Evolutionary conservation across 2,797 vertebrate genomes (phyloP), one percentile per base, ranked within the genome.

Genomic region (Sebastes flavidus): DNA sequence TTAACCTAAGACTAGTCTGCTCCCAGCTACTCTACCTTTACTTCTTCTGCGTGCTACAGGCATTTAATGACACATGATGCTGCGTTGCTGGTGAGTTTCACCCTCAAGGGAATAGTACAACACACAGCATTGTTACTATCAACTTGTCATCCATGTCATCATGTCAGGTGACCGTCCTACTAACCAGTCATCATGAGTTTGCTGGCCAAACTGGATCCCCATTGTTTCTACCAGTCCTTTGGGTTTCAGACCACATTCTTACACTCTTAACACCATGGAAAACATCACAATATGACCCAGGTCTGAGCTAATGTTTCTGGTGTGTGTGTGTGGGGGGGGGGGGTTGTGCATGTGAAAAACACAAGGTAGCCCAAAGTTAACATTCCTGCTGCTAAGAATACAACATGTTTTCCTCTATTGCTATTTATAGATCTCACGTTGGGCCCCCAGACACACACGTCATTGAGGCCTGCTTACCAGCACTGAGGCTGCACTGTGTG

Each of bases 321-420:
- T 70, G 68, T 58, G 68, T 32, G 68, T 58, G 71, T 58, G 71
- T 22, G 54, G 24, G 1, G 18, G 2, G 27, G 5, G 5, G 27
- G 27, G 27, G 34, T 30, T 34, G 3, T 25, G 2, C 20, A 32
- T 65, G 46, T 70, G 72, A 86, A 87, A 90, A 91, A 90, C 85
- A 91, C 86, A 83, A 92, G 88, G 49, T 78, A 91, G 91, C 91
- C 91, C 80, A 92, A 93, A 95, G 89, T 88, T 95, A 88, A 87
- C 93, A 90, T 95, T 93, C 95, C 91, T 94, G 90, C 85, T 84
- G 90, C 95, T 96, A 96, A 96, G 95, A 96, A 97, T 97, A 97
- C 87, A 86, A 65, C 82, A 75, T 89, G 92, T 94, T 96, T 96
- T 96, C 93, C 89, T 91, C 82, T 65, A 8, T 38, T 30, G 77